Percentiles rank a stretch among this genome's conserved stretches.
These are phyloP conservation scores for Cryptus viduatorius DNA, from an alignment of 2,888 invertebrate species.

Conservation along the genomic window DNA sequence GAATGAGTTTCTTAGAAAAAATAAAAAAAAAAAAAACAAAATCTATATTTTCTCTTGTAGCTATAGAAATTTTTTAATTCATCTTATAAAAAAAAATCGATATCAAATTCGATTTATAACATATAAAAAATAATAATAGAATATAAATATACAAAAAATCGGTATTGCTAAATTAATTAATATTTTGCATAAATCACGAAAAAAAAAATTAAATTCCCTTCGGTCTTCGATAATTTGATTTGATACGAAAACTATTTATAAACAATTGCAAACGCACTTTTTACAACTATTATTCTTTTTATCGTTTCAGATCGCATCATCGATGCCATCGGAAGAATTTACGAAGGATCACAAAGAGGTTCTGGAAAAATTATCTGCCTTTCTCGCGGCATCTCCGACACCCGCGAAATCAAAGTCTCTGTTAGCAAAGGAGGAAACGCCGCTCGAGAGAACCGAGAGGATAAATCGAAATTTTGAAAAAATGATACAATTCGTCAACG, in stretches of 20 bases:
- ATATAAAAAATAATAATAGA: no score
- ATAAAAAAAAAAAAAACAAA: no score
- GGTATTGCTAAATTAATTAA: not conserved
- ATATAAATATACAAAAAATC: no score
- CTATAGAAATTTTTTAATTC: no score
- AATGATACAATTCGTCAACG: conserved; percentile 85
- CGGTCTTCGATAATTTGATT: no score
- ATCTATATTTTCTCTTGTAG: no score
- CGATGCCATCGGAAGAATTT: conserved; percentile 63
- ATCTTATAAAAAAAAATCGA: not conserved
- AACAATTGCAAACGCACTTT: not conserved
- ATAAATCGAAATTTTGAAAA: conserved; percentile 85
- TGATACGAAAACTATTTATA: not conserved
- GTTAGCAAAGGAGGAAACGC: conserved; percentile 76
- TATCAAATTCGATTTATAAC: no score
- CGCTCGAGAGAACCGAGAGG: conserved; percentile 82
- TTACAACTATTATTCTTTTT: not conserved
- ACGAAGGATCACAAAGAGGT: conserved; percentile 72
- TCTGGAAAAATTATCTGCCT: conserved; percentile 69
- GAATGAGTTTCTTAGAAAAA: not conserved
- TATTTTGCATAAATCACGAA: not conserved
- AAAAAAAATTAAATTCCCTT: no score
- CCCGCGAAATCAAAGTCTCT: not conserved
- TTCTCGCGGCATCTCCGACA: conserved; percentile 38
- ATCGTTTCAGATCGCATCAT: conserved; percentile 40